Evolutionary conservation across 2,888 invertebrate genomes (phyloP), one percentile per base, ranked within the genome.

Genomic region (Nomada goodeniana): DNA sequence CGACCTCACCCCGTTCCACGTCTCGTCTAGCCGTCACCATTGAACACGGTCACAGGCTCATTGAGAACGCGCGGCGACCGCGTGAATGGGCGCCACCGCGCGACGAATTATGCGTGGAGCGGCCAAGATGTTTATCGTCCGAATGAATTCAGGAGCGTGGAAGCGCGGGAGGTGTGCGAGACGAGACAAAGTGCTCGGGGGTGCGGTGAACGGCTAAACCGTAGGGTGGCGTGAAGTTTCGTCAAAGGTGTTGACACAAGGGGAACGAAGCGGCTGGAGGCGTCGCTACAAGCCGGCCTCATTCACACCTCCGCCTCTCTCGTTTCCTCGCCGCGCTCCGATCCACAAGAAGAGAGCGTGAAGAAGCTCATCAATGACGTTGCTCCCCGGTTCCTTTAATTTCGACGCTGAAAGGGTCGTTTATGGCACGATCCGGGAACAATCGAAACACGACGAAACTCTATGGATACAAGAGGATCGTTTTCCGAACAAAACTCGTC

Each of bases 241-340:
- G 83, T 86, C 83, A 80, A 89, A 92, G 90, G 92, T 92, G 92
- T 91, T 92, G 92, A 92, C 92, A 90, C 88, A 89, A 90, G 89
- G 89, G 89, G 89, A 89, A 87, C 85, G 90, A 83, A 79, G 87
- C 86, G 89, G 89, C 88, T 88, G 88, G 89, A 91, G 89, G 90
- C 89, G 88, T 88, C 82, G 78, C 88, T 87, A 89, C 90, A 90
- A 84, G 88, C 88, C 85, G 82, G 82, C 76, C 88, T 91, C 91
- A 89, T 93, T 93, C 92, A 90, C 92, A 92, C 92, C 92, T 93
- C 89, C 89, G 89, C 89, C 89, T 88, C 85, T 88, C 85, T 83
- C 86, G 80, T 86, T 86, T 85, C 83, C 82, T 85, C 83, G 82
- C 78, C 68, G 73, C 74, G 64, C 71, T 65, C 63, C 52, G 67